Percentiles rank a stretch among this genome's conserved stretches.
phyloP scores from a whole-genome alignment of 2,797 vertebrate genomes.

The Hippoglossus hippoglossus region DNA sequence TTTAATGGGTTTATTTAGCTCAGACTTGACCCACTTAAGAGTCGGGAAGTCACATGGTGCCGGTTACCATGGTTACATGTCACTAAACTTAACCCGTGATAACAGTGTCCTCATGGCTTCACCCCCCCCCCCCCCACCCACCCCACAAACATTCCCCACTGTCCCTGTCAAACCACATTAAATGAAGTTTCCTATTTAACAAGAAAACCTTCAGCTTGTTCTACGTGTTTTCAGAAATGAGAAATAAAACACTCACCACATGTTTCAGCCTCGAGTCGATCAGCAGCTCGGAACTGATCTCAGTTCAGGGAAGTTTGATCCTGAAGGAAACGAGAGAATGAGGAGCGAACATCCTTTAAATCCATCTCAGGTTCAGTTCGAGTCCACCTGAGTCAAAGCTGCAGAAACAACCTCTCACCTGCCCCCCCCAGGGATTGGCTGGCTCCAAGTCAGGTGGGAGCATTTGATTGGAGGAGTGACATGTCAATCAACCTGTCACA shows the following conservation, averaged over 20 bases:
- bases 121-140: conserved; percentile 41
- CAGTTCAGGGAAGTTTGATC: not conserved
- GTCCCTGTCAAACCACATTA: not conserved
- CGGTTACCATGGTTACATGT: conserved; percentile 62
- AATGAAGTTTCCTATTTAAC: not conserved
- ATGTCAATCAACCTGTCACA: conserved; percentile 25
- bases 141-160: not conserved
- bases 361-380: not conserved
- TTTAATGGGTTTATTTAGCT: conserved; percentile 52
- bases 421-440: conserved; percentile 62
- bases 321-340: too few relatives aligned
- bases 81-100: conserved; percentile 56
- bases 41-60: conserved; percentile 63
- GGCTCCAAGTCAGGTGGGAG: not conserved
- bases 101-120: conserved; percentile 54
- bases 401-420: too few relatives aligned
- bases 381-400: too few relatives aligned
- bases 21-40: conserved; percentile 56
- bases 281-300: not conserved
- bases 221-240: not conserved
- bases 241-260: conserved; percentile 43
- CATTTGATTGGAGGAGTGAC: conserved; percentile 41
- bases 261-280: conserved; percentile 19
- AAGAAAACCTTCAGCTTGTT: too few relatives aligned
- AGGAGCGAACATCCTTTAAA: not conserved